Conservation (phyloP, 2,888 invertebrate genomes). For the Elaeidobius kamerunicus region DNA sequence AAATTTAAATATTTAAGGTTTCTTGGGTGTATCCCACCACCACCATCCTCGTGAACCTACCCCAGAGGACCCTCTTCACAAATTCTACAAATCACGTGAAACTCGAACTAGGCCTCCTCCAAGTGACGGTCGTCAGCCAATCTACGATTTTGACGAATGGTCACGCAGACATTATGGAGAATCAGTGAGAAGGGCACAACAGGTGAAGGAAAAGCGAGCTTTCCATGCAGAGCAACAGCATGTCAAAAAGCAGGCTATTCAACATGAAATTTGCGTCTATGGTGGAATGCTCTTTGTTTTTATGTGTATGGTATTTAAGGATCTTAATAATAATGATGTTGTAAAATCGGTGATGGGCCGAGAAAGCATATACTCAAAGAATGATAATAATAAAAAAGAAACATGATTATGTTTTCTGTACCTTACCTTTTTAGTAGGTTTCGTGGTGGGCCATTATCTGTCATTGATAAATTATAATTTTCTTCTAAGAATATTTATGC, state of each 20-base stretch:
- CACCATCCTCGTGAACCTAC: conserved; percentile 1
- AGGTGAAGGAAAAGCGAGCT: conserved; percentile 9
- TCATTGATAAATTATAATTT: too few species aligned
- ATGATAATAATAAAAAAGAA: too few species aligned
- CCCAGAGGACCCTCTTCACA: conserved; percentile 38
- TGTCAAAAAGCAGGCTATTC: conserved; percentile 11
- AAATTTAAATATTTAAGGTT: conserved; percentile 11
- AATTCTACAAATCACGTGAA: conserved; percentile 63
- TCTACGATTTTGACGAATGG: conserved; percentile 84
- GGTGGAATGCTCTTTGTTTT: neutral
- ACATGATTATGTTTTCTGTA: too few species aligned
- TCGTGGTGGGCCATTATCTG: too few species aligned
- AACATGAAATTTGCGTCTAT: conserved; percentile 27
- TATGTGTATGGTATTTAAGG: neutral
- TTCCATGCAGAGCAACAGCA: conserved; percentile 14
- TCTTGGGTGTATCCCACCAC: conserved; percentile 2
- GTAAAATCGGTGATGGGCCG: neutral
- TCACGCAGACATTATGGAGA: conserved; percentile 52
- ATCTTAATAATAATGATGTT: neutral
- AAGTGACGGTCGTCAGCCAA: conserved; percentile 60
- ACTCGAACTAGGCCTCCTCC: conserved; percentile 54
- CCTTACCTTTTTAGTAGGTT: neutral
- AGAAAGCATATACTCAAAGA: too few species aligned
- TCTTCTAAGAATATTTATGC: too few species aligned
- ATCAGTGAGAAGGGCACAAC: conserved; percentile 44